Evolutionary conservation across 1,140 invertebrate species (phyloP).

Genomic region (Drosophila elegans): DNA sequence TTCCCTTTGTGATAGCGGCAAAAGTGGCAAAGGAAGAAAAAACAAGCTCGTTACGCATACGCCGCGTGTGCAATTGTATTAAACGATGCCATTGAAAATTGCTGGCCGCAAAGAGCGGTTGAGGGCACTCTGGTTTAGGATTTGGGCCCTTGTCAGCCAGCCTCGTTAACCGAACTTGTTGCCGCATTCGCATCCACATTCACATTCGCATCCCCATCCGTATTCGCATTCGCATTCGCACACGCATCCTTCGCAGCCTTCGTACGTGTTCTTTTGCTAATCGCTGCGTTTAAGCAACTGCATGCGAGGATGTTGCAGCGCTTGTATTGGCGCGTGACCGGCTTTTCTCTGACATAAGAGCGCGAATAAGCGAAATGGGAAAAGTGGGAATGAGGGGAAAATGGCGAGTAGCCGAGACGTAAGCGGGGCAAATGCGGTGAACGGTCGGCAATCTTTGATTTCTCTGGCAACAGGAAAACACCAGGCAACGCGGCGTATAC

Average conservation of each 20-base stretch:
- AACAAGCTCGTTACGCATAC: constrained; percentile 37
- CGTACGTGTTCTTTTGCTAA: constrained; percentile 73
- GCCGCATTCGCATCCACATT: constrained; percentile 15
- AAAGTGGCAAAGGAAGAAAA: neutral
- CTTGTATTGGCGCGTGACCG: constrained; percentile 60
- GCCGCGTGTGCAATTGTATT: constrained; percentile 29
- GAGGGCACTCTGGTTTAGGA: constrained; percentile 23
- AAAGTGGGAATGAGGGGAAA: neutral
- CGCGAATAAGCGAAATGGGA: neutral
- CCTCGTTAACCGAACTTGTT: constrained; percentile 66
- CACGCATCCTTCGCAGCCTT: constrained; percentile 32
- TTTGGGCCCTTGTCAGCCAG: constrained; percentile 27
- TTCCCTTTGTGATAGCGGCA: neutral
- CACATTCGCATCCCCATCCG: neutral
- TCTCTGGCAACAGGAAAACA: constrained; percentile 17
- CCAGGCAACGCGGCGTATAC: constrained; percentile 33
- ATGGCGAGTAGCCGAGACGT: neutral
- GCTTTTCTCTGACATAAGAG: constrained; percentile 27
- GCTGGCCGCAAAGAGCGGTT: constrained; percentile 23
- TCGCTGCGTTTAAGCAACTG: constrained; percentile 62
- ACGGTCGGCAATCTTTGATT: constrained; percentile 46
- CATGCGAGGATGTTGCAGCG: constrained; percentile 44
- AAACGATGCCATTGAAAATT: constrained; percentile 28
- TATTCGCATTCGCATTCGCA: neutral
- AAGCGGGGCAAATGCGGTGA: neutral